Percentiles rank a stretch among this genome's conserved stretches.
Evolutionary conservation across 1,140 invertebrate species (phyloP).

Genomic region (Nasonia vitripennis): DNA sequence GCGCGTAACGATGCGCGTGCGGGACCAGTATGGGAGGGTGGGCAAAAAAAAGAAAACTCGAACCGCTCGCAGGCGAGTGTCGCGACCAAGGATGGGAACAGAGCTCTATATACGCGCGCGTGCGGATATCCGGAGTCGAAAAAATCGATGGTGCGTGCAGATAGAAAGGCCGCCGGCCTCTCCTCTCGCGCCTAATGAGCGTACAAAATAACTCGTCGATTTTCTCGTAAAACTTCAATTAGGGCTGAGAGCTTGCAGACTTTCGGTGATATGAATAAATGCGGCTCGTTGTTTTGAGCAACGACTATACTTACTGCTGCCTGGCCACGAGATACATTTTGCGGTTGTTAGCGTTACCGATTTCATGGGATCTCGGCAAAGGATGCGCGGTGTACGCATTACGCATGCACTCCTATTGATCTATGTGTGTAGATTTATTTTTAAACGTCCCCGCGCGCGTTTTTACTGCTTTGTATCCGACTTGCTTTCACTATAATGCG

Average conservation of each 20-base stretch:
- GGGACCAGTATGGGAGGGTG: background rate
- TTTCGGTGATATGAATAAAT: too few species aligned
- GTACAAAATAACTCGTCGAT: background rate
- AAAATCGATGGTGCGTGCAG: slow-evolving; percentile 36
- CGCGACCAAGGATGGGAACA: background rate
- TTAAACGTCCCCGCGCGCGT: too few species aligned
- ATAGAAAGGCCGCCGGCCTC: background rate
- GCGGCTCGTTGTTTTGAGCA: too few species aligned
- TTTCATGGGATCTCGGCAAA: too few species aligned
- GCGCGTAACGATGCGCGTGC: background rate
- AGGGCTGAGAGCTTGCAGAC: background rate
- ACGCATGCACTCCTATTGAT: background rate
- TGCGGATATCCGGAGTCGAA: slow-evolving; percentile 43
- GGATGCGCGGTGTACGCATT: too few species aligned
- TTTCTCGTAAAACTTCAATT: background rate
- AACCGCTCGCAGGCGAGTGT: background rate
- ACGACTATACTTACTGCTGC: too few species aligned
- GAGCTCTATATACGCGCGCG: background rate
- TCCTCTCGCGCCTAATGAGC: background rate
- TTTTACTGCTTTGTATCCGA: too few species aligned
- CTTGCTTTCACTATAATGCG: too few species aligned
- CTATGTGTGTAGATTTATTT: background rate
- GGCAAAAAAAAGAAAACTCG: slow-evolving; percentile 2
- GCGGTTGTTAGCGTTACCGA: too few species aligned
- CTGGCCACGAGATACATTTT: too few species aligned